Evolutionary conservation across 2,797 vertebrate genomes (phyloP).

Genomic region (Bradypodion ventrale): DNA sequence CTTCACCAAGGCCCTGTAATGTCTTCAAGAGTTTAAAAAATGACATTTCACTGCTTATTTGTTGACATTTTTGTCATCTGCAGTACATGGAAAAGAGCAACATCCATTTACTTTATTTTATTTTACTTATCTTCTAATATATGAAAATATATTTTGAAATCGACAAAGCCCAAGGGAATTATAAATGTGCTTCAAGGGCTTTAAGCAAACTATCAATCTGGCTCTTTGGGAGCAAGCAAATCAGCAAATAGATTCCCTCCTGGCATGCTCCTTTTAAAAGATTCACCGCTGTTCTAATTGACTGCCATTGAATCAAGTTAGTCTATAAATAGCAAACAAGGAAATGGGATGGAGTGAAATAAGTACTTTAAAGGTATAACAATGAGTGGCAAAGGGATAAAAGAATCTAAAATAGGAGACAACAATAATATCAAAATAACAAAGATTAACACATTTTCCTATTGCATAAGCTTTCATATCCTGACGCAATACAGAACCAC

Average conservation of each 20-base stretch:
- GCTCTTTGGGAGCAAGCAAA: conserved; percentile 31
- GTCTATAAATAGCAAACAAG: conserved; percentile 64
- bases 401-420: not conserved
- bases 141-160: conserved; percentile 56
- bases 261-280: conserved; percentile 56
- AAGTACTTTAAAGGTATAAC: not conserved
- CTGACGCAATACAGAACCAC: not conserved
- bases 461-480: not conserved
- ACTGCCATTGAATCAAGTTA: conserved; percentile 60
- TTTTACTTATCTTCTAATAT: conserved; percentile 4
- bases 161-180: conserved; percentile 55
- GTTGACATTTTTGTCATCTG: not conserved
- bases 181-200: conserved; percentile 41
- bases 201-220: conserved; percentile 43
- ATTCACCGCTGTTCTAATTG: conserved; percentile 65
- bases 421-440: not conserved
- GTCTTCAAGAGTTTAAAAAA: conserved; percentile 10
- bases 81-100: conserved; percentile 29
- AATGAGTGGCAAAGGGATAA: not conserved
- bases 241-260: conserved; percentile 50
- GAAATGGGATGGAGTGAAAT: conserved; percentile 48
- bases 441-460: not conserved
- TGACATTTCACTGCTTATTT: not conserved
- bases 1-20: conserved; percentile 6
- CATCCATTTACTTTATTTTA: not conserved